Evolutionary conservation across 2,888 invertebrate species (phyloP), one percentile per base, ranked within the genome.

Genomic region (Stramonita haemastoma): DNA sequence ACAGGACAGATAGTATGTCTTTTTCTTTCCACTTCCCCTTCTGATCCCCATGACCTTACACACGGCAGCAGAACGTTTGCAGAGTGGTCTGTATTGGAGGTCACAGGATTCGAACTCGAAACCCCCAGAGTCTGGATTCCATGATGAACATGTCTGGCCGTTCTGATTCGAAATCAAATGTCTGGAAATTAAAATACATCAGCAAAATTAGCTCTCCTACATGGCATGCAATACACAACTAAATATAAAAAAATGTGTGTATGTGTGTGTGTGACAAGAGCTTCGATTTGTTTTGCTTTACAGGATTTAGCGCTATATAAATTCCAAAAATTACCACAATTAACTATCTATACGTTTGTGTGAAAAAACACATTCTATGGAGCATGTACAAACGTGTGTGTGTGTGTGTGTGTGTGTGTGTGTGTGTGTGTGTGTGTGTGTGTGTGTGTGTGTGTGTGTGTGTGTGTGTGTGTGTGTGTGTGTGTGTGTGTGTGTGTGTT

Each of bases 41-140:
- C 46, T 8, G 4, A 46, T 46, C 6, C 4, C 73, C 26, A 77
- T 11, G 0, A 56, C 34, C 89, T 89, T 26, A 89, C 89, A 22
- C 36, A 89, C 22, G 6, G 81, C 17, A 17, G 89, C 36, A 11
- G 89, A 36, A 0, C 89, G 84, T 19, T 89, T 36, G 73, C 89
- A 89, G 70, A 89, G 57, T 13, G 85, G 70, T 70, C 90, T 89
- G 13, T 93, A 29, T 79, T 91, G 90, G 15, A 92, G 92, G 8
- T 29, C n/a, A 26, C 92, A 89, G 17, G 92, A 91, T 46, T 86
- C 89, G 85, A 93, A 93, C 26, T 91, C 86, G 36, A 89, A 89
- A 56, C 91, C 87, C 11, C 90, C 91, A 0, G 91, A 91, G 90
- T 92, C 92, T 13, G 85, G 88, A 81, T 91, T 87, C 86, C 86